Evolutionary conservation across 2,888 invertebrate species (phyloP).

Genomic region (Lasioglossum villosulum): DNA sequence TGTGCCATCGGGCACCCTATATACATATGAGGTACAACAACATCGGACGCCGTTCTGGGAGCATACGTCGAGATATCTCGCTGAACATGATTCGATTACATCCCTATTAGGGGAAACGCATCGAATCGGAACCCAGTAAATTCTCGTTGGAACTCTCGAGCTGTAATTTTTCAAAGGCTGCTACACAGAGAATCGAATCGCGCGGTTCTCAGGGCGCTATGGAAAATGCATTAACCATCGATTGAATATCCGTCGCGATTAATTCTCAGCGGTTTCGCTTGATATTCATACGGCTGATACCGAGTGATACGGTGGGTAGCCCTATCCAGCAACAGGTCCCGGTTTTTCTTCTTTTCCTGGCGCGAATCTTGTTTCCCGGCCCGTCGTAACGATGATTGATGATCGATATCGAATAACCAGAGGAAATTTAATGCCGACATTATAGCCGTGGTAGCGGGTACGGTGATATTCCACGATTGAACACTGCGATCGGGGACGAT

Average conservation of each 20-base stretch:
- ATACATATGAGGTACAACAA: not conserved
- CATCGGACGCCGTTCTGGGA: not conserved
- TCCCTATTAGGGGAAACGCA: not conserved
- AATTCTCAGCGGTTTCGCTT: constrained; percentile 22
- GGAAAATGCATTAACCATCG: not conserved
- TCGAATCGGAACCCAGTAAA: not conserved
- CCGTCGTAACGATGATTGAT: constrained; percentile 52
- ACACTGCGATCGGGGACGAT: constrained; percentile 12
- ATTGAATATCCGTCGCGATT: constrained; percentile 9
- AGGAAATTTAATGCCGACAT: constrained; percentile 51
- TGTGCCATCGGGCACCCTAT: not conserved
- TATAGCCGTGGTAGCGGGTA: constrained; percentile 1
- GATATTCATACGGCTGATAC: constrained; percentile 29
- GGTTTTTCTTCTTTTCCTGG: constrained; percentile 50
- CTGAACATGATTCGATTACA: not conserved
- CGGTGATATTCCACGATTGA: constrained; percentile 36
- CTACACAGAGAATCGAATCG: not conserved
- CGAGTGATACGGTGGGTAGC: constrained; percentile 37
- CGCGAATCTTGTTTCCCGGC: constrained; percentile 8
- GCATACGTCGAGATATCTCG: not conserved
- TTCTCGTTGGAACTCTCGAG: not conserved
- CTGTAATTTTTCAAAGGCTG: not conserved
- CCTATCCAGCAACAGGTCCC: constrained; percentile 68
- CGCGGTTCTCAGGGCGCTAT: not conserved
- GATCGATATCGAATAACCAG: constrained; percentile 55